A percentile compares a stretch with the other conserved stretches of the same genome.
Conservation (phyloP, 2,888 invertebrate genomes). For the Camponotus fellah region DNA sequence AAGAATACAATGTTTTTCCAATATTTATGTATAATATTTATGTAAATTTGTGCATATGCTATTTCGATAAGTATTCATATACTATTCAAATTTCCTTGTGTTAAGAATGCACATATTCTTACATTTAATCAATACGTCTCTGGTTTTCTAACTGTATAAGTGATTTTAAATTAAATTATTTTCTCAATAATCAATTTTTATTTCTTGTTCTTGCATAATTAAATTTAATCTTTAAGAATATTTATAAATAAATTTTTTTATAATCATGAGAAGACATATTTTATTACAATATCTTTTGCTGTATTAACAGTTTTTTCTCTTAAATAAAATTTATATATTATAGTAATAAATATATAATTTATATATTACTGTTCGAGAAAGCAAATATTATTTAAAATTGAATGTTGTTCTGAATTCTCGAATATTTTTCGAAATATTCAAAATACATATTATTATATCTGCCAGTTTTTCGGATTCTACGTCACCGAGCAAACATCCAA, state of each 20-base stretch:
- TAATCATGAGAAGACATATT: background rate
- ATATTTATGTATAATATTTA: background rate
- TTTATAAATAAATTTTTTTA: background rate
- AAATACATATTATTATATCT: no score
- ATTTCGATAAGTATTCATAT: background rate
- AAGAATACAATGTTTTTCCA: background rate
- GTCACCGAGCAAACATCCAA: no score
- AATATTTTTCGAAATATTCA: no score
- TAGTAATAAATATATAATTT: background rate
- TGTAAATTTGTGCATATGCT: background rate
- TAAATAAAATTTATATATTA: background rate
- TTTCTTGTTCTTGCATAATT: background rate
- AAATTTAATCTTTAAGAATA: background rate
- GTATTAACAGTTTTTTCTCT: background rate
- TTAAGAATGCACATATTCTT: background rate
- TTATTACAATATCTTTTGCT: background rate
- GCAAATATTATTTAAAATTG: no score
- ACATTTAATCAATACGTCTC: background rate
- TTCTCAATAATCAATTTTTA: background rate
- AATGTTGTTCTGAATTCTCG: no score
- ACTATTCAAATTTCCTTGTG: background rate
- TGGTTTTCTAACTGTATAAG: constrained; percentile 3
- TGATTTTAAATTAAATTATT: background rate
- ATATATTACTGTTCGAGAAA: background rate
- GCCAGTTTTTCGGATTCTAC: no score